Conservation (phyloP, 1,140 invertebrate species). For the Dryas iulia region DNA sequence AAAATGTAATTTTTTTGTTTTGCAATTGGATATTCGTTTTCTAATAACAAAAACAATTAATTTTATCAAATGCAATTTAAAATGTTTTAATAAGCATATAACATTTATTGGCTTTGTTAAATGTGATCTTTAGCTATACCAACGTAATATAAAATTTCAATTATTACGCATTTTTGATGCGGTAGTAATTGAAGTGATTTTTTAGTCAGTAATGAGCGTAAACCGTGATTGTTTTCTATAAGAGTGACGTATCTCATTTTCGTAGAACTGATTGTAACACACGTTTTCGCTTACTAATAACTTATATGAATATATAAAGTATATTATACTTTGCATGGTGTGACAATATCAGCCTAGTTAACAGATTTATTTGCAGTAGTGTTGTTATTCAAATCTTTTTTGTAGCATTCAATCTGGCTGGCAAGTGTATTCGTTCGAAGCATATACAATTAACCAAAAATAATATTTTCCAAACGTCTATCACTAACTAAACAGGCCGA, state of each 20-base stretch:
- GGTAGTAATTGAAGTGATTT: background rate
- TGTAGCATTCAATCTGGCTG: background rate
- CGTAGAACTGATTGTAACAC: constrained; percentile 12
- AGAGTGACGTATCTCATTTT: constrained; percentile 15
- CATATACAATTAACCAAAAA: constrained; percentile 8
- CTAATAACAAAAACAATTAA: no score
- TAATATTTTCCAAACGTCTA: constrained; percentile 7
- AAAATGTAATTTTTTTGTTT: no score
- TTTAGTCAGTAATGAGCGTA: background rate
- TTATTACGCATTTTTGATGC: background rate
- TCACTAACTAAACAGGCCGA: constrained; percentile 42
- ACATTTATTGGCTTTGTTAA: background rate
- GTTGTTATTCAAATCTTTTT: constrained; percentile 19
- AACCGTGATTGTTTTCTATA: constrained; percentile 37
- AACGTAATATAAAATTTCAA: background rate
- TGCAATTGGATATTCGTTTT: no score
- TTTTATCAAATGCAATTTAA: no score
- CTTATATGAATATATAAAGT: constrained; percentile 11
- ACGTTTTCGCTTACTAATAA: constrained; percentile 37
- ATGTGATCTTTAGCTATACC: background rate
- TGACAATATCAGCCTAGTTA: constrained; percentile 38
- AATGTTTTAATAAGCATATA: background rate
- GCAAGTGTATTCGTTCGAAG: constrained; percentile 10
- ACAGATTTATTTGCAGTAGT: constrained; percentile 50
- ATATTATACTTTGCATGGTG: constrained; percentile 37